phyloP scores from a whole-genome alignment of 1,140 invertebrate genomes.

The Acromyrmex charruanus region DNA sequence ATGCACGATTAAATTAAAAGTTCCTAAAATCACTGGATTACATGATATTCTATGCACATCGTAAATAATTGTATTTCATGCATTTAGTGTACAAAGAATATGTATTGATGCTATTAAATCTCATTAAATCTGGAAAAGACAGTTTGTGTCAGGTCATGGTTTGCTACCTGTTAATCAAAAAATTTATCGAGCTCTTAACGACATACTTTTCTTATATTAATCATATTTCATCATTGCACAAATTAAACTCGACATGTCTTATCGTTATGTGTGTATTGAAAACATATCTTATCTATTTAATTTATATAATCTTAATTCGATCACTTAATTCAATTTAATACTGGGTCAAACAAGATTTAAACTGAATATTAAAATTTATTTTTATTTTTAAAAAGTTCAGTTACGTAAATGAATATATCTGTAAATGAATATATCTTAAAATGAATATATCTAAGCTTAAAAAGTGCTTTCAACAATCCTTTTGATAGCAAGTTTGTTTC shows the following conservation, averaged over 20 bases:
- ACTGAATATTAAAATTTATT: slow-evolving; percentile 17
- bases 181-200: slow-evolving; percentile 12
- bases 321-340: slow-evolving; percentile 37
- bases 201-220: slow-evolving; percentile 53
- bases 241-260: slow-evolving; percentile 18
- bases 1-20: neutral
- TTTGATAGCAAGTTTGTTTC: slow-evolving; percentile 11
- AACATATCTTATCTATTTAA: slow-evolving; percentile 46
- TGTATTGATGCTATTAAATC: neutral
- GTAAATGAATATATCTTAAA: neutral
- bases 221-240: slow-evolving; percentile 18
- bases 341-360: slow-evolving; percentile 28
- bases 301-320: slow-evolving; percentile 15
- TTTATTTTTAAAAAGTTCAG: neutral
- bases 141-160: slow-evolving; percentile 83
- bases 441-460: neutral
- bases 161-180: slow-evolving; percentile 31
- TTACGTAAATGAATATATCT: neutral
- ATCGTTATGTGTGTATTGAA: slow-evolving; percentile 33
- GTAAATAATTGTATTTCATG: neutral
- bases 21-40: neutral
- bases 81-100: neutral
- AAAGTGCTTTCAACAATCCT: neutral
- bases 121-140: slow-evolving; percentile 41
- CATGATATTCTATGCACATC: neutral